Evolutionary conservation across 1,140 invertebrate genomes (phyloP).

Genomic region (Lineus longissimus): DNA sequence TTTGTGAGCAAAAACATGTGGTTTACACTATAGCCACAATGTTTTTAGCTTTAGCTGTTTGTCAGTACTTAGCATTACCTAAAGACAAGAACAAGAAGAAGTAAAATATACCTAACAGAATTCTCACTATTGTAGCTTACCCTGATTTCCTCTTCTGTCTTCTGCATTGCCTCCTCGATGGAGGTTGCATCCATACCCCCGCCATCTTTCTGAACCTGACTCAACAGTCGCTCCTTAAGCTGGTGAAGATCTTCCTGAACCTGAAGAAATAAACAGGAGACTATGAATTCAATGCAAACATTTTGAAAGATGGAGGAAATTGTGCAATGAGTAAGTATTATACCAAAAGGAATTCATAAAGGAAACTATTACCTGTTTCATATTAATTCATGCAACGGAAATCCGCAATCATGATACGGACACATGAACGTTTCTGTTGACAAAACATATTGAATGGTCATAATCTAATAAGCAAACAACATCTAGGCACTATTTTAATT

Average conservation of each 20-base stretch:
- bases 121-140: conserved; percentile 22
- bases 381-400: no score
- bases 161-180: conserved; percentile 43
- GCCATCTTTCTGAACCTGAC: conserved; percentile 24
- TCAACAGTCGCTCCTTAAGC: conserved; percentile 37
- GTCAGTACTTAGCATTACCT: background rate
- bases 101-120: background rate
- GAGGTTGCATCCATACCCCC: conserved; percentile 34
- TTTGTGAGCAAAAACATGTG: conserved; percentile 18
- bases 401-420: no score
- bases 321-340: no score
- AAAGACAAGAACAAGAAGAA: background rate
- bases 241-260: conserved; percentile 49
- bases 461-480: no score
- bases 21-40: no score
- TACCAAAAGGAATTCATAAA: no score
- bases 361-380: no score
- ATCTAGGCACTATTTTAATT: no score
- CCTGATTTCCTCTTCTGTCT: conserved; percentile 47
- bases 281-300: no score
- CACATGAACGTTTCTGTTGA: no score
- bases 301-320: no score
- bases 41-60: background rate
- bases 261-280: conserved; percentile 24
- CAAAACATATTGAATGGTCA: no score